Evolutionary conservation across 2,797 vertebrate genomes (phyloP).

Genomic region (Trachops cirrhosus): DNA sequence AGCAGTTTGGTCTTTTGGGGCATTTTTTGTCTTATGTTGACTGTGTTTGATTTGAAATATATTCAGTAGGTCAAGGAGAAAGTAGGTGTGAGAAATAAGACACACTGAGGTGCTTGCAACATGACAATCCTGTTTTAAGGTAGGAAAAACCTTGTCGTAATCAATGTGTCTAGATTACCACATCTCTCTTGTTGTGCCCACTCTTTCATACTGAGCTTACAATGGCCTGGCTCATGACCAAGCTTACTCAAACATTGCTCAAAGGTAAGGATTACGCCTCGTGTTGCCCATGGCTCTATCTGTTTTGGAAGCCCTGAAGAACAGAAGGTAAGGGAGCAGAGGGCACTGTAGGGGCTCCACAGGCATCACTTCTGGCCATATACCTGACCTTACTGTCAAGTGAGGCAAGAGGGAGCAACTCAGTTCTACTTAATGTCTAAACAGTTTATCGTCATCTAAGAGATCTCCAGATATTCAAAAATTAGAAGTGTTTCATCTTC

Average conservation of each 20-base stretch:
- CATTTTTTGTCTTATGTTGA: background rate
- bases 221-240: background rate
- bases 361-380: rapidly evolving
- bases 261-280: background rate
- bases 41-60: background rate
- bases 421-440: background rate
- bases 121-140: background rate
- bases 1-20: background rate
- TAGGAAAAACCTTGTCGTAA: background rate
- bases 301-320: background rate
- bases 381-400: background rate
- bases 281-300: rapidly evolving
- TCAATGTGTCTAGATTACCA: background rate
- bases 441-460: background rate
- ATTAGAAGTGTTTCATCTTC: background rate
- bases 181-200: background rate
- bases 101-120: background rate
- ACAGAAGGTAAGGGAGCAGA: background rate
- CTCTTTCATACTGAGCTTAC: background rate
- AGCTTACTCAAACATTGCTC: background rate
- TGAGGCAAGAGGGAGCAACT: background rate
- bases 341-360: rapidly evolving
- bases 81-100: background rate
- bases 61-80: background rate
- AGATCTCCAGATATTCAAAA: background rate